A percentile compares a stretch with the other conserved stretches of the same genome.
Conservation (phyloP, 2,113 vertebrate species). For the Semicossyphus pulcher region DNA sequence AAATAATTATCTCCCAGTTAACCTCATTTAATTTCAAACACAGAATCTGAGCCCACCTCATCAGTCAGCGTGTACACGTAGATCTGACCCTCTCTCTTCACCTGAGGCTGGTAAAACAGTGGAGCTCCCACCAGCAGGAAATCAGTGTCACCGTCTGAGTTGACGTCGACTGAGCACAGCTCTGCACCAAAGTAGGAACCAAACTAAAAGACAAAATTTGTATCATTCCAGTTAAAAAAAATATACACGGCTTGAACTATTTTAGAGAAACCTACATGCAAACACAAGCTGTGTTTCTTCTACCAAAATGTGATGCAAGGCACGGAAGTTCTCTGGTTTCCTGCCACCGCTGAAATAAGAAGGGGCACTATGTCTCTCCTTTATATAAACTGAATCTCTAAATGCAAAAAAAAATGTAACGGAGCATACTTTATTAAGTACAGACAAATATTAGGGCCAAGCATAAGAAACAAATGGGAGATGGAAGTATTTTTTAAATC, state of each 20-base stretch:
- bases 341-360: not conserved
- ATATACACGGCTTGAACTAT: not conserved
- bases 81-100: conserved; percentile 82
- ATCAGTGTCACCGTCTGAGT: conserved; percentile 83
- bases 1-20: not conserved
- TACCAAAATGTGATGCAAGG: not conserved
- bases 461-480: no score
- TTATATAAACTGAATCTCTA: not conserved
- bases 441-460: no score
- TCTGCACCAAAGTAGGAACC: conserved; percentile 90
- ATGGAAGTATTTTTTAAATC: no score
- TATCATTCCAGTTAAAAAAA: not conserved
- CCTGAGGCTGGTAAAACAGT: conserved; percentile 75
- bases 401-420: no score
- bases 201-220: conserved; percentile 74
- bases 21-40: not conserved
- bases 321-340: conserved; percentile 33
- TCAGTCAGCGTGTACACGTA: conserved; percentile 79
- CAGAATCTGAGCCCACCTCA: conserved; percentile 71
- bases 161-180: conserved; percentile 84
- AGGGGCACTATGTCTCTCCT: not conserved
- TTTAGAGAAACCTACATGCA: not conserved
- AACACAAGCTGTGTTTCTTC: not conserved
- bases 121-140: conserved; percentile 88
- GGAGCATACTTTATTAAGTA: no score